Base-by-base conservation (phyloP, 2,888 invertebrate genomes). In the Prosapia bicincta region DNA sequence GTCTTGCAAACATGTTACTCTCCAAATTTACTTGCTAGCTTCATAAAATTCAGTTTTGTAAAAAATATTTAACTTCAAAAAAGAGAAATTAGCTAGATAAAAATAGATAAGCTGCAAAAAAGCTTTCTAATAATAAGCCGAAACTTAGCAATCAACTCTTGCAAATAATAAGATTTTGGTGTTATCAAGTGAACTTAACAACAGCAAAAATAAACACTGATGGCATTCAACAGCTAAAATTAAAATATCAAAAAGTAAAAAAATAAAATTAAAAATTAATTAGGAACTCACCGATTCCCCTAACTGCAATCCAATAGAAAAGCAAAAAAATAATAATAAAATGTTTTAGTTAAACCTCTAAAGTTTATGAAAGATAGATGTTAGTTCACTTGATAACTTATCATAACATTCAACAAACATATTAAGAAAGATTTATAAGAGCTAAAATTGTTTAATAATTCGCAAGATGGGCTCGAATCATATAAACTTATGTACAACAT, bases 341-440 rank as follows among this genome's bases (percentile, higher is more conserved):
- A 54, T 20, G 20, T 54, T 54, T 5, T 6, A 54, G 54, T 20
- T 54, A 54, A 54, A 54, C 1, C 1, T 20, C 20, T n/a, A 54
- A 54, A 20, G n/a, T 10, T 30, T 10, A 9, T 20, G 13, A 54
- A 10, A 54, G 20, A 54, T 54, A 54, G 7, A 54, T 54, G 20
- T 54, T 54, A 54, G 54, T 54, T 54, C 54, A 54, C 54, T 54
- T 54, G 54, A 54, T 54, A 54, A 54, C 54, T 75, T 68, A 24
- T 74, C 24, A 71, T 72, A 6, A 66, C 23, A 13, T 67, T 15
- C 15, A 71, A 38, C 38, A 54, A 26, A 43, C 69, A 24, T 15
- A 13, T 79, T 81, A 93, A n/a, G n/a, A n/a, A n/a, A n/a, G n/a
- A n/a, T n/a, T n/a, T n/a, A n/a, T n/a, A n/a, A n/a, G n/a, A n/a